These are phyloP conservation scores for Sceloporus tristichus DNA, from an alignment of 2,113 vertebrate species.

Conservation along the genomic window DNA sequence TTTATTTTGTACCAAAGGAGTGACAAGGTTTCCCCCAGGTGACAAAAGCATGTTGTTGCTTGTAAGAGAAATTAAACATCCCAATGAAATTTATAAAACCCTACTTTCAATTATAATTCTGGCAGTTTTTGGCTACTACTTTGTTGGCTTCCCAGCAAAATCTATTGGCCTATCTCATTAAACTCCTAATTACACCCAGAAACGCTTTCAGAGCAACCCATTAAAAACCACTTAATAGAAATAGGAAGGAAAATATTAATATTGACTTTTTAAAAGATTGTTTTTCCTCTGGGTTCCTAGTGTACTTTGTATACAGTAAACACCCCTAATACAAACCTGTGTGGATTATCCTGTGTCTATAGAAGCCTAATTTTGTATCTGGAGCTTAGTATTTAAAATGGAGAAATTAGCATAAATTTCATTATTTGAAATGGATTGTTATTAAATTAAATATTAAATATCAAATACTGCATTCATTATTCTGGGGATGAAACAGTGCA, in stretches of 20 bases:
- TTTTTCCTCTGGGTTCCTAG: neutral
- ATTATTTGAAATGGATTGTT: slow-evolving; percentile 5
- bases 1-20: neutral
- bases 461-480: neutral
- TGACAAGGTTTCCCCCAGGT: neutral
- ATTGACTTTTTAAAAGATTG: neutral
- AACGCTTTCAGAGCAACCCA: slow-evolving; percentile 17
- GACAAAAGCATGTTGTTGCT: neutral
- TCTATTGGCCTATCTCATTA: neutral
- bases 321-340: neutral
- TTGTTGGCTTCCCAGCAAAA: neutral
- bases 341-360: neutral
- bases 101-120: slow-evolving; percentile 45
- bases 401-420: slow-evolving; percentile 9
- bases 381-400: neutral
- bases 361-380: neutral
- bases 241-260: slow-evolving; percentile 12
- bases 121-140: slow-evolving; percentile 8
- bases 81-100: rapidly evolving
- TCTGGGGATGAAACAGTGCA: neutral
- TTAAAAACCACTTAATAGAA: slow-evolving; percentile 5
- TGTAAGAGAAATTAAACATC: slow-evolving; percentile 7
- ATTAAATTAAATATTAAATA: neutral
- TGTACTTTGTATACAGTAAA: neutral
- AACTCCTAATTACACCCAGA: slow-evolving; percentile 34